Conservation (phyloP, 2,888 invertebrate species). For the Eupithecia centaureata region DNA sequence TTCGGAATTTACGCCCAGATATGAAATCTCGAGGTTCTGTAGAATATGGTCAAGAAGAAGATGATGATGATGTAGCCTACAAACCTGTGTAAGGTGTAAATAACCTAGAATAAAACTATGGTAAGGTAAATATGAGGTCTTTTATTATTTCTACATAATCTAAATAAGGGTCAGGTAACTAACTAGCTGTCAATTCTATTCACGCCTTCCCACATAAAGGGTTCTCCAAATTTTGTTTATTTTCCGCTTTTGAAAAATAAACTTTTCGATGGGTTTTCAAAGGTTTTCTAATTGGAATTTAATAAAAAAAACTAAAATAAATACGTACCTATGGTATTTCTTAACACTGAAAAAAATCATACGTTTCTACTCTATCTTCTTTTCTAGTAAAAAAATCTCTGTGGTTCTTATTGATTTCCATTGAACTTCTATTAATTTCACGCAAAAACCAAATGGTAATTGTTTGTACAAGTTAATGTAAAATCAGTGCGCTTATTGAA, state of each 20-base stretch:
- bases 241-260: too few species aligned
- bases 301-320: too few species aligned
- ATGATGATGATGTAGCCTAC: slow-evolving; percentile 54
- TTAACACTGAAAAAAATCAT: too few species aligned
- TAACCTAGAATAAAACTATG: slow-evolving; percentile 4
- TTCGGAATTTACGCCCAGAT: not conserved
- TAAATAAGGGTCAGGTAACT: not conserved
- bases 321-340: too few species aligned
- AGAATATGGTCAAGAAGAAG: slow-evolving; percentile 43
- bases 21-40: not conserved
- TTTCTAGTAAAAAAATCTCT: too few species aligned
- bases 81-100: slow-evolving; percentile 50
- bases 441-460: slow-evolving; percentile 20
- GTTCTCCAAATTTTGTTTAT: not conserved
- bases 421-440: not conserved
- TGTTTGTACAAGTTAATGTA: slow-evolving; percentile 37
- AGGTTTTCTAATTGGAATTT: not conserved
- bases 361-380: too few species aligned
- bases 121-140: not conserved
- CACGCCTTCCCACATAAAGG: not conserved
- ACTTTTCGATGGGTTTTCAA: not conserved
- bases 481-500: slow-evolving; percentile 14
- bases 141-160: not conserved
- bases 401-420: too few species aligned
- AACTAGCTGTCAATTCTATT: not conserved